Conservation (phyloP, 2,888 invertebrate species). For the Ichneumon xanthorius region DNA sequence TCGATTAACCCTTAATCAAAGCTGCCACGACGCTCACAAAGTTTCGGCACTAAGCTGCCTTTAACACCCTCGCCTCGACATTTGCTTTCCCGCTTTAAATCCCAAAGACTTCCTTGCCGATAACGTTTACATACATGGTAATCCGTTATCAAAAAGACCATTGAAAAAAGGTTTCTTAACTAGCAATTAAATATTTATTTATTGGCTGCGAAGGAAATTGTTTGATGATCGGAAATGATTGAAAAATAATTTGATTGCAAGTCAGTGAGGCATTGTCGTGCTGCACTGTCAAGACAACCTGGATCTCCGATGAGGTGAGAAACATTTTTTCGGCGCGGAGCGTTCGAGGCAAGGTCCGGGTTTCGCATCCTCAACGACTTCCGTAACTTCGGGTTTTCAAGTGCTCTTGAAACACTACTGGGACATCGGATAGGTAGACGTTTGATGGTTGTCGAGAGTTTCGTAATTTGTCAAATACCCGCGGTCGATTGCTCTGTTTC, state of each 20-base stretch:
- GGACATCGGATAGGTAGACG: not conserved
- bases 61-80: not conserved
- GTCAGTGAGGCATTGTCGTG: not conserved
- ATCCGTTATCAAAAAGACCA: too few relatives aligned
- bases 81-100: not conserved
- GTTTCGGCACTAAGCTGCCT: not conserved
- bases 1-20: constrained; percentile 38
- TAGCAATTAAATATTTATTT: too few relatives aligned
- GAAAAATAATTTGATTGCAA: not conserved
- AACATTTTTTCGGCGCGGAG: not conserved
- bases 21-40: not conserved
- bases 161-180: too few relatives aligned
- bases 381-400: constrained; percentile 15
- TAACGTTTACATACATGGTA: not conserved
- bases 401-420: constrained; percentile 7
- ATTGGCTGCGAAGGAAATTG: too few relatives aligned
- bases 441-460: constrained; percentile 15
- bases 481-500: constrained; percentile 1
- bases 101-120: not conserved
- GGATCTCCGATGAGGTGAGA: not conserved
- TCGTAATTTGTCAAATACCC: constrained; percentile 10
- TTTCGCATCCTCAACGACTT: not conserved
- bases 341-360: not conserved
- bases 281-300: not conserved
- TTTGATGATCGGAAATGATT: too few relatives aligned